Evolutionary conservation across 2,888 invertebrate genomes (phyloP).

Genomic region (Nomada flava): DNA sequence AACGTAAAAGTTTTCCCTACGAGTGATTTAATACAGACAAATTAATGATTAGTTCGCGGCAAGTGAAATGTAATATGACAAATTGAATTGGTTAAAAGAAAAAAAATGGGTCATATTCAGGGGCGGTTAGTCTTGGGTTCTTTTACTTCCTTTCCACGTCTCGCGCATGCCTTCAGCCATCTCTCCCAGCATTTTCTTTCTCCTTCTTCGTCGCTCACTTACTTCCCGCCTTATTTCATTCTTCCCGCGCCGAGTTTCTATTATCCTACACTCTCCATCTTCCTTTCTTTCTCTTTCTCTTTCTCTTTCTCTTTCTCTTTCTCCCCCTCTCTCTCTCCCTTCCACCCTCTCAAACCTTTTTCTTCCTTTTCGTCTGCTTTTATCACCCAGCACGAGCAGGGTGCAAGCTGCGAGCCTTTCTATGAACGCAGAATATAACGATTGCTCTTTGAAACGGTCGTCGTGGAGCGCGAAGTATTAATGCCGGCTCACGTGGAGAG

Average conservation of each 20-base stretch:
- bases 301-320: too few relatives aligned
- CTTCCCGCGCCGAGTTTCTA: conserved; percentile 25
- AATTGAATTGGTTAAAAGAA: conserved; percentile 76
- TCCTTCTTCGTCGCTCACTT: conserved; percentile 2
- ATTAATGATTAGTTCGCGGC: conserved; percentile 69
- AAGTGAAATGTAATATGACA: conserved; percentile 73
- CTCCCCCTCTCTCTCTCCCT: conserved; percentile 20
- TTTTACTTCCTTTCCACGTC: conserved; percentile 54
- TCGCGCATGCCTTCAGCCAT: conserved; percentile 6
- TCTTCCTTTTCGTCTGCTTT: conserved; percentile 54
- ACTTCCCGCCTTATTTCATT: conserved; percentile 5
- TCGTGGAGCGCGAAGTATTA: conserved; percentile 67
- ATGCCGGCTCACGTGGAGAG: conserved; percentile 56
- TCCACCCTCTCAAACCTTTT: conserved; percentile 13
- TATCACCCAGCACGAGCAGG: conserved; percentile 54
- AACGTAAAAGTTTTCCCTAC: too few relatives aligned
- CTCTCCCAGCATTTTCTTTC: not conserved
- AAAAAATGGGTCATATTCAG: conserved; percentile 68
- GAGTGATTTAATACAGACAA: conserved; percentile 30
- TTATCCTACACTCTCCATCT: conserved; percentile 32
- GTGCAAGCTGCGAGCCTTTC: conserved; percentile 59
- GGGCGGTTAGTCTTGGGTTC: conserved; percentile 44
- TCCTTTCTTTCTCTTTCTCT: conserved; percentile 18
- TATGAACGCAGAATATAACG: conserved; percentile 71
- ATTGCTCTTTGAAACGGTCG: conserved; percentile 76